These are phyloP conservation scores for Pluvialis apricaria DNA, from an alignment of 2,113 vertebrate genomes.

Conservation along the genomic window DNA sequence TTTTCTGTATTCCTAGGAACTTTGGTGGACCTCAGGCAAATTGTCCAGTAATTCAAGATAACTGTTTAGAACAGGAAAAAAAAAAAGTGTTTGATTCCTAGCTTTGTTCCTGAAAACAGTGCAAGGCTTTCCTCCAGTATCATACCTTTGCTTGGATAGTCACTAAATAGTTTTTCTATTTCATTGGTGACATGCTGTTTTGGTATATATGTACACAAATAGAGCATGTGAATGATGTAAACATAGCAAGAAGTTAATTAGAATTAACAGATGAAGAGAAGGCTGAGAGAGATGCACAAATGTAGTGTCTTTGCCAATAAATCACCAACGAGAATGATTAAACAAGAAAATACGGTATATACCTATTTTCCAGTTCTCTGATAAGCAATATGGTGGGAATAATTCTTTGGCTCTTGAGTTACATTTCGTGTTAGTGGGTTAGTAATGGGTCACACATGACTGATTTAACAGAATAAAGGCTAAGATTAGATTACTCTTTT, in stretches of 20 bases:
- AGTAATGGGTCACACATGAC: slow-evolving; percentile 65
- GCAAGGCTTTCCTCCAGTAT: background rate
- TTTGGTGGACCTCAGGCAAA: background rate
- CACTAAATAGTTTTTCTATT: background rate
- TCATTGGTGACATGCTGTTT: background rate
- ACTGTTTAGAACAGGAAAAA: background rate
- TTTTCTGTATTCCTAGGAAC: background rate
- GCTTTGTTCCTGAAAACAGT: background rate
- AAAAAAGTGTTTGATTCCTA: background rate
- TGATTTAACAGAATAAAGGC: slow-evolving; percentile 58
- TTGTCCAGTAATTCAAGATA: background rate
- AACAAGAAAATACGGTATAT: slow-evolving; percentile 34
- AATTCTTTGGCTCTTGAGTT: slow-evolving; percentile 62
- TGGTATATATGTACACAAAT: background rate
- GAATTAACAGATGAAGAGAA: slow-evolving; percentile 29
- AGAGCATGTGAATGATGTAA: background rate
- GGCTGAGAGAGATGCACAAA: slow-evolving; percentile 20
- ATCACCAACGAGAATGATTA: slow-evolving; percentile 51
- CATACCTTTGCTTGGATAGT: background rate
- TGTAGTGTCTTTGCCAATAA: slow-evolving; percentile 40
- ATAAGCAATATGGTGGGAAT: slow-evolving; percentile 58
- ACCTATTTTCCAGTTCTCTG: slow-evolving; percentile 57
- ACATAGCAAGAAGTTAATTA: slow-evolving; percentile 28
- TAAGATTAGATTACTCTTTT: slow-evolving; percentile 66
- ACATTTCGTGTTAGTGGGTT: slow-evolving; percentile 56